These are phyloP conservation scores for Cottus gobio DNA, from an alignment of 2,113 vertebrate species.

Conservation along the genomic window DNA sequence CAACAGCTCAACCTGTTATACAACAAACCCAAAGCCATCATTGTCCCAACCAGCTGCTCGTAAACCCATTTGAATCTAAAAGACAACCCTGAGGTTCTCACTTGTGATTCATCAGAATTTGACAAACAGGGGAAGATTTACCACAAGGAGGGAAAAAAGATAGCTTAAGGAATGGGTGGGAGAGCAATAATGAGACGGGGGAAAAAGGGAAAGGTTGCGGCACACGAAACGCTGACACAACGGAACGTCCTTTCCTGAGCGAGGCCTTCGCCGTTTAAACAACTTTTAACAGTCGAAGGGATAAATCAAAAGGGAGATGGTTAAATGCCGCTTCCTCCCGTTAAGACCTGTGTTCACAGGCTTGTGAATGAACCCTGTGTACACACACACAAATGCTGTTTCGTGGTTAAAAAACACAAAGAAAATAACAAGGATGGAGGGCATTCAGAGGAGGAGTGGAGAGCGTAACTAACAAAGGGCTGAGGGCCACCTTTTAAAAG, in stretches of 20 bases:
- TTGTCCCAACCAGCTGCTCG: background rate
- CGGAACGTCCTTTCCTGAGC: constrained; percentile 27
- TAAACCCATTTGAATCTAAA: constrained; percentile 5
- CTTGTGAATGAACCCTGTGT: constrained; percentile 42
- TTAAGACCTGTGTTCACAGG: constrained; percentile 42
- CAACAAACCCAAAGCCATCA: background rate
- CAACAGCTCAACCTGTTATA: constrained; percentile 16
- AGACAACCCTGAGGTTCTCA: background rate
- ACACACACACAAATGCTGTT: constrained; percentile 34
- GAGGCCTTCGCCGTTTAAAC: constrained; percentile 54
- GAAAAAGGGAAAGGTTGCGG: constrained; percentile 34
- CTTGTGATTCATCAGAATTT: constrained; percentile 17
- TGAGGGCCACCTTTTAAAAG: constrained; percentile 13
- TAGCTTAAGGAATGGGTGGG: background rate
- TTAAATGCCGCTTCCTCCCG: constrained; percentile 40
- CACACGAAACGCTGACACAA: constrained; percentile 19
- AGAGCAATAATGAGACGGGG: constrained; percentile 12
- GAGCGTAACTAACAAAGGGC: background rate
- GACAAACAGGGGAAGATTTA: background rate
- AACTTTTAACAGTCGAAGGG: constrained; percentile 47
- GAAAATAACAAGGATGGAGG: constrained; percentile 19
- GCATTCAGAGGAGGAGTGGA: constrained; percentile 30
- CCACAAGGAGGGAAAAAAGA: background rate
- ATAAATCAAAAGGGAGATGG: constrained; percentile 48
- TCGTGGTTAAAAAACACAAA: constrained; percentile 48